Evolutionary conservation across 2,888 invertebrate genomes (phyloP).

Genomic region (Minunthozetes semirufus): DNA sequence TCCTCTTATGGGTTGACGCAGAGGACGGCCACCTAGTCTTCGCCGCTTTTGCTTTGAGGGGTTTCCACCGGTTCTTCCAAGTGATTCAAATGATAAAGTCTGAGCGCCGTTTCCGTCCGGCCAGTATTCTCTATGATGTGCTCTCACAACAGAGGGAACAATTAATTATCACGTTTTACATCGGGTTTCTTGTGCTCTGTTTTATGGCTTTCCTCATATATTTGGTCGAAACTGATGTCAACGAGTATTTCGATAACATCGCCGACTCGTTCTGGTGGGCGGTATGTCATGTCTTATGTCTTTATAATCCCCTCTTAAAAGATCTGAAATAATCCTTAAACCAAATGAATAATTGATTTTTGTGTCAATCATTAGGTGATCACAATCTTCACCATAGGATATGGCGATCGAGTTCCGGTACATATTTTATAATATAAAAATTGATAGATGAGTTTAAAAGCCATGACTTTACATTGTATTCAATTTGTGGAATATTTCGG

Average conservation of each 20-base stretch:
- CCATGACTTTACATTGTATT: too few relatives aligned
- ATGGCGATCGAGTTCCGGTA: constrained; percentile 35
- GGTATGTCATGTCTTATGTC: background rate
- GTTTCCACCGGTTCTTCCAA: constrained; percentile 35
- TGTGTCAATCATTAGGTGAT: constrained; percentile 12
- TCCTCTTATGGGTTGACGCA: constrained; percentile 1
- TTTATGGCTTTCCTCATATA: constrained; percentile 26
- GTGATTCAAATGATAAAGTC: constrained; percentile 29
- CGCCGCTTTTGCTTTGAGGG: constrained; percentile 29
- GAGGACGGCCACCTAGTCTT: constrained; percentile 28
- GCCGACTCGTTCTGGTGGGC: constrained; percentile 35
- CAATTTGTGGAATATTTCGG: too few relatives aligned
- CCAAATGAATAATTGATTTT: background rate
- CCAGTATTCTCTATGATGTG: background rate
- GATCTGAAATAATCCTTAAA: background rate
- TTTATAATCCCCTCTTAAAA: background rate
- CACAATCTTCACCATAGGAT: constrained; percentile 34
- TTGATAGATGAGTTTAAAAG: background rate
- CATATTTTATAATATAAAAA: background rate
- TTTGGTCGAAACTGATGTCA: constrained; percentile 32
- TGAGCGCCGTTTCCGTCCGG: constrained; percentile 27
- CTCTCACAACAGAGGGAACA: constrained; percentile 32
- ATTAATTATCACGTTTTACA: constrained; percentile 29
- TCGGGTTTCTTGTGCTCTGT: constrained; percentile 35
- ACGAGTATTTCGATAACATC: constrained; percentile 35